These are phyloP conservation scores for Aquatica leii DNA, from an alignment of 2,888 invertebrate species.

Conservation along the genomic window DNA sequence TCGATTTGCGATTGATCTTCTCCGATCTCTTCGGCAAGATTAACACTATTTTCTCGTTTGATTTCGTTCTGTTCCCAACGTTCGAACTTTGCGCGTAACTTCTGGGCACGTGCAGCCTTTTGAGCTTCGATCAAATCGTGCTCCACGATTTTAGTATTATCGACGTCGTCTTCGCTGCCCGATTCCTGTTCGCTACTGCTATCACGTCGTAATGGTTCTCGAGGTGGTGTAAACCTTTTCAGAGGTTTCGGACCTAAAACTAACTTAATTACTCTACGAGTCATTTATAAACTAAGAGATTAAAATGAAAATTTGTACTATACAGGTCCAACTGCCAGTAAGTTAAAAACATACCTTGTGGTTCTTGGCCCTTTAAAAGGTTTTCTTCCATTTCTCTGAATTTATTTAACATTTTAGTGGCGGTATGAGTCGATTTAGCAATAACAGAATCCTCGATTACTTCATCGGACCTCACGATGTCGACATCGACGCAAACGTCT, in stretches of 20 bases:
- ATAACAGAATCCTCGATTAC: conserved; percentile 63
- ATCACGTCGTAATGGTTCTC: conserved; percentile 65
- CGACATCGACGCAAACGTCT: conserved; percentile 77
- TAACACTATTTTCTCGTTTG: conserved; percentile 63
- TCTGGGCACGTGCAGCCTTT: conserved; percentile 82
- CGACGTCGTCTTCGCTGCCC: conserved; percentile 60
- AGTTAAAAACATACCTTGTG: conserved; percentile 47
- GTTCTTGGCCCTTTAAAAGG: conserved; percentile 62
- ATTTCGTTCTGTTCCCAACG: conserved; percentile 80
- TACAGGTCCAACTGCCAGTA: neutral
- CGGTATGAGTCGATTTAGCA: conserved; percentile 72
- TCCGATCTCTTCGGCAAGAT: conserved; percentile 61
- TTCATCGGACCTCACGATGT: conserved; percentile 72
- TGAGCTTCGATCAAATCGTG: conserved; percentile 65
- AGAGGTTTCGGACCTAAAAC: conserved; percentile 81
- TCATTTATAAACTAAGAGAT: too few relatives aligned
- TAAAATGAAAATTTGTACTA: too few relatives aligned
- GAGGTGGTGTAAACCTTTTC: conserved; percentile 90
- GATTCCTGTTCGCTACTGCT: conserved; percentile 58
- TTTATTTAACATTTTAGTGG: conserved; percentile 85
- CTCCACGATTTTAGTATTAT: conserved; percentile 51
- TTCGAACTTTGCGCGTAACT: conserved; percentile 87
- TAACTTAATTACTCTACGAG: neutral
- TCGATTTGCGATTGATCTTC: conserved; percentile 82
- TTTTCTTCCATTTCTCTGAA: conserved; percentile 90